phyloP scores from a whole-genome alignment of 2,888 invertebrate genomes.

The Margaritifera margaritifera region DNA sequence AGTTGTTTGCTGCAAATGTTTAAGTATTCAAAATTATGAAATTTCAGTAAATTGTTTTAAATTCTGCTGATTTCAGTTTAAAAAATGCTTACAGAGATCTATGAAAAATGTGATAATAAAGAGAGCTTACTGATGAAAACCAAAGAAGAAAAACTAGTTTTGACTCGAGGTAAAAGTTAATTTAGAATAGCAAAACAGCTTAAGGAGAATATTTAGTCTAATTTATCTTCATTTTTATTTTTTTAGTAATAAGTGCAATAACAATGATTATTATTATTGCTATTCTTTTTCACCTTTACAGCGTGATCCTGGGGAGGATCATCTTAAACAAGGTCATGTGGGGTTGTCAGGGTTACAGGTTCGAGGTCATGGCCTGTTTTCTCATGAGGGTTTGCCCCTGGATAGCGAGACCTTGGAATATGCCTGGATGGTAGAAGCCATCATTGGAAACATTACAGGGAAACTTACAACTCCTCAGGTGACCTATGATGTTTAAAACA shows the following conservation, averaged over 20 bases:
- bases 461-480: conserved; percentile 89
- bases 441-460: conserved; percentile 93
- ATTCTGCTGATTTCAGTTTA: too few relatives aligned
- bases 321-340: conserved; percentile 75
- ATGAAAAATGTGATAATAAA: too few relatives aligned
- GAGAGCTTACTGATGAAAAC: too few relatives aligned
- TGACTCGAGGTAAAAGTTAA: too few relatives aligned
- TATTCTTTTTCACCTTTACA: conserved; percentile 28
- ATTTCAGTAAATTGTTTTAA: too few relatives aligned
- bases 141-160: too few relatives aligned
- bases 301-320: conserved; percentile 61
- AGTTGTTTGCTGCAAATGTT: too few relatives aligned
- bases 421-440: conserved; percentile 96
- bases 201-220: too few relatives aligned
- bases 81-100: too few relatives aligned
- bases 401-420: conserved; percentile 97
- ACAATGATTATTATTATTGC: neutral
- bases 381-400: conserved; percentile 89
- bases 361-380: conserved; percentile 86
- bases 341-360: conserved; percentile 81
- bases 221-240: neutral
- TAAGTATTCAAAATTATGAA: too few relatives aligned
- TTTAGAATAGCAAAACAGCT: too few relatives aligned
- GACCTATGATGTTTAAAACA: conserved; percentile 7
- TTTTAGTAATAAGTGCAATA: neutral